These are phyloP conservation scores for Brachycybe producta DNA, from an alignment of 2,888 invertebrate species.

Conservation along the genomic window DNA sequence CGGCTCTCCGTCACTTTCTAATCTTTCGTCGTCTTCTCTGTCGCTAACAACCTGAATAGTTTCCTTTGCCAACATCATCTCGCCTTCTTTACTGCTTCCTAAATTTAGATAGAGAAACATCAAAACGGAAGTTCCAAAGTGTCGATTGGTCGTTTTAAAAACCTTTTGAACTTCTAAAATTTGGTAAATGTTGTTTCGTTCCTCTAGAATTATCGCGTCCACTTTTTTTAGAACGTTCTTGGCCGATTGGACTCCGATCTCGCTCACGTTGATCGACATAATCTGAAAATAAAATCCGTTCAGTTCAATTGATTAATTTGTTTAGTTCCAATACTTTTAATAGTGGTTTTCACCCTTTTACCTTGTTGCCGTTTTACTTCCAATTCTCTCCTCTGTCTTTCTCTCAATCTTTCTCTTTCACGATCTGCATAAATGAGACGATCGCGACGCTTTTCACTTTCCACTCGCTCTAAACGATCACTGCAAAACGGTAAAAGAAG, in stretches of 20 bases:
- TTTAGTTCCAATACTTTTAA: too few species aligned
- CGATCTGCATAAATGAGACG: slow-evolving; percentile 16
- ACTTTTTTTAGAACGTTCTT: slow-evolving; percentile 16
- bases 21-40: slow-evolving; percentile 18
- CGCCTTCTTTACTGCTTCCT: too few species aligned
- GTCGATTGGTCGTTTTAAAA: too few species aligned
- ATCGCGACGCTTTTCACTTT: slow-evolving; percentile 16
- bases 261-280: not conserved
- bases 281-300: too few species aligned
- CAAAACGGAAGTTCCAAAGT: too few species aligned
- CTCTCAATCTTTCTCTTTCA: slow-evolving; percentile 15
- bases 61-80: too few species aligned
- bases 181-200: too few species aligned
- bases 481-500: slow-evolving; percentile 2
- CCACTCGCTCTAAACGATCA: slow-evolving; percentile 14
- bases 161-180: too few species aligned
- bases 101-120: too few species aligned
- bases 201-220: slow-evolving; percentile 17
- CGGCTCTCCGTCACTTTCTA: not conserved
- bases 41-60: slow-evolving; percentile 11
- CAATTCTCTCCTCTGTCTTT: slow-evolving; percentile 13
- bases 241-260: slow-evolving; percentile 8
- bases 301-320: too few species aligned
- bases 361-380: slow-evolving; percentile 18
- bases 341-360: slow-evolving; percentile 14